Conservation (phyloP, 2,888 invertebrate species). For the Standfussiana lucernea region DNA sequence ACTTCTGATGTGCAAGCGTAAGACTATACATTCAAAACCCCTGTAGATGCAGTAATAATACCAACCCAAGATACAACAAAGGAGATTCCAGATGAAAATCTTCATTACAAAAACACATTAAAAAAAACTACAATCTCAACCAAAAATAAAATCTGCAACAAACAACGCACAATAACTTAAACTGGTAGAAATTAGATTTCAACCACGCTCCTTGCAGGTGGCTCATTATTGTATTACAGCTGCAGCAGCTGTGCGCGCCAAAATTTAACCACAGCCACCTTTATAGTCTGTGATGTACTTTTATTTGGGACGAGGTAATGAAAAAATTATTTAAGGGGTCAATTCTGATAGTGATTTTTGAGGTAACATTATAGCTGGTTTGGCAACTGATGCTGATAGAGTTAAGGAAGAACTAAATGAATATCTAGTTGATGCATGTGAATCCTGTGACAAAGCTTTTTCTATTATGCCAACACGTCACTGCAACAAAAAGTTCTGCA, state of each 20-base stretch:
- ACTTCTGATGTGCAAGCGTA: neutral
- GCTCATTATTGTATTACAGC: slow-evolving; percentile 63
- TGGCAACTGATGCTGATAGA: neutral
- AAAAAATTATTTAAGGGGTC: slow-evolving; percentile 28
- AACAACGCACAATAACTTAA: slow-evolving; percentile 63
- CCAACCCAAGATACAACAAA: neutral
- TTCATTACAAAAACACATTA: neutral
- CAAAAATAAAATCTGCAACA: slow-evolving; percentile 37
- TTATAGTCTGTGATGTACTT: slow-evolving; percentile 51
- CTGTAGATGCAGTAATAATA: neutral
- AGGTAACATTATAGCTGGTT: neutral
- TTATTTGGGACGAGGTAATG: slow-evolving; percentile 39
- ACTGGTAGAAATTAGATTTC: slow-evolving; percentile 65
- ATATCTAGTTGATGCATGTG: neutral
- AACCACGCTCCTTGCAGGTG: slow-evolving; percentile 69
- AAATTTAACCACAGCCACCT: slow-evolving; percentile 72
- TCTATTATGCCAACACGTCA: neutral
- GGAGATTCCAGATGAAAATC: neutral
- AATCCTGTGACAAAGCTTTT: neutral
- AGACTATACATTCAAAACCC: no score
- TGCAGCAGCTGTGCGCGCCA: slow-evolving; percentile 76
- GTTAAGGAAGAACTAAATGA: neutral
- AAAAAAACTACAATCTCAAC: neutral
- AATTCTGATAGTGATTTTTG: neutral
- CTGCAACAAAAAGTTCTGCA: neutral